These are phyloP conservation scores for Agonopterix subpropinquella DNA, from an alignment of 2,888 invertebrate genomes.

Conservation along the genomic window DNA sequence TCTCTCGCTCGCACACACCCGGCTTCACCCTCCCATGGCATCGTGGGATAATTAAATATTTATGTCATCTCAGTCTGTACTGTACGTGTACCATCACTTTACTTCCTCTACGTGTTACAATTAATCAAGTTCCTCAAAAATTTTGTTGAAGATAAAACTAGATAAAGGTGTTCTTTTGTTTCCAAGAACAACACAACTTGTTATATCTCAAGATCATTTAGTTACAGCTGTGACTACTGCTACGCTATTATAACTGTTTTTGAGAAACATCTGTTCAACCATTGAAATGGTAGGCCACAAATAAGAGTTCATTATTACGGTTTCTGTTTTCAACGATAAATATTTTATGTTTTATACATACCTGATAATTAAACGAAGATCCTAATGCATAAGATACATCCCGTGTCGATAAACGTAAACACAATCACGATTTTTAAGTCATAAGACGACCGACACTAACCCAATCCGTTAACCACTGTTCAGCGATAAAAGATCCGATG, in stretches of 20 bases:
- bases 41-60: constrained; percentile 72
- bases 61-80: constrained; percentile 42
- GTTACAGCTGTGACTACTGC: no score
- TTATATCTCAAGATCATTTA: no score
- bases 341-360: constrained; percentile 18
- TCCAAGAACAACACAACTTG: no score
- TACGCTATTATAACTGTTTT: no score
- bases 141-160: no score
- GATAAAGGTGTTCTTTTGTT: no score
- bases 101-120: constrained; percentile 6
- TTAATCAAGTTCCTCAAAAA: background rate
- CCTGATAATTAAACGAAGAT: constrained; percentile 43
- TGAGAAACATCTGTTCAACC: constrained; percentile 1
- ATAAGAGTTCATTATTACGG: background rate
- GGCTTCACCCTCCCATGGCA: constrained; percentile 48
- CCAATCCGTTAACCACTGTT: constrained; percentile 46
- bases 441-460: constrained; percentile 50
- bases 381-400: constrained; percentile 51
- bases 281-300: background rate
- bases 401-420: constrained; percentile 45
- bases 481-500: constrained; percentile 18
- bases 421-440: constrained; percentile 52
- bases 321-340: no score
- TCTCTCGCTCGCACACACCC: constrained; percentile 47
- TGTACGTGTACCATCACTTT: constrained; percentile 20